Conservation (phyloP, 2,113 vertebrate species). For the Vulpes lagopus region DNA sequence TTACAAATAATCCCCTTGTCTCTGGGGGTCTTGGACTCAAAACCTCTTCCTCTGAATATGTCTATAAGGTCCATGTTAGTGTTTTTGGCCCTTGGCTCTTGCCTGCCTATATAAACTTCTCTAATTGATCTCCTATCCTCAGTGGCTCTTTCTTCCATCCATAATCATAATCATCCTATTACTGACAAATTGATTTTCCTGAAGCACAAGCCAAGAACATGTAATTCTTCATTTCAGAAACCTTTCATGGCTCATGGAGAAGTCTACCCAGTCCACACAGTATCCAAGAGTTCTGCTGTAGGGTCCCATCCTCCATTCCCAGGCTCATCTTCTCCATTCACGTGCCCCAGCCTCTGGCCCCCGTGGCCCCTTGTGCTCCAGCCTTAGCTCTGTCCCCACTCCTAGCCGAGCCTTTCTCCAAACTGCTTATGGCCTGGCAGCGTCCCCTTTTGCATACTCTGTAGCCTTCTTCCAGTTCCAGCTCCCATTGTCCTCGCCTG, state of each 20-base stretch:
- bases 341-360: fast-evolving
- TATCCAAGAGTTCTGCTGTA: too few species aligned
- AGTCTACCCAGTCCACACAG: fast-evolving
- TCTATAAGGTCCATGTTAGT: background rate
- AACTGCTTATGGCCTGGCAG: background rate
- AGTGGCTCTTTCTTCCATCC: background rate
- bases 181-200: background rate
- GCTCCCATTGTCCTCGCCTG: background rate
- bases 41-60: background rate
- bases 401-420: background rate
- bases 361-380: fast-evolving
- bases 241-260: background rate
- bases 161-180: background rate
- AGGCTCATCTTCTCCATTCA: fast-evolving
- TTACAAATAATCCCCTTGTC: background rate
- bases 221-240: background rate
- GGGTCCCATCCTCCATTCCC: fast-evolving
- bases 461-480: background rate
- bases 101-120: background rate
- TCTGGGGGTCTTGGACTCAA: background rate
- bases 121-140: background rate
- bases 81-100: background rate
- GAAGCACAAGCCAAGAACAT: background rate
- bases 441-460: background rate
- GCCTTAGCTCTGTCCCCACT: too few species aligned